Base-by-base conservation (phyloP, 2,113 vertebrate genomes). In the Paedocypris sp. region DNA sequence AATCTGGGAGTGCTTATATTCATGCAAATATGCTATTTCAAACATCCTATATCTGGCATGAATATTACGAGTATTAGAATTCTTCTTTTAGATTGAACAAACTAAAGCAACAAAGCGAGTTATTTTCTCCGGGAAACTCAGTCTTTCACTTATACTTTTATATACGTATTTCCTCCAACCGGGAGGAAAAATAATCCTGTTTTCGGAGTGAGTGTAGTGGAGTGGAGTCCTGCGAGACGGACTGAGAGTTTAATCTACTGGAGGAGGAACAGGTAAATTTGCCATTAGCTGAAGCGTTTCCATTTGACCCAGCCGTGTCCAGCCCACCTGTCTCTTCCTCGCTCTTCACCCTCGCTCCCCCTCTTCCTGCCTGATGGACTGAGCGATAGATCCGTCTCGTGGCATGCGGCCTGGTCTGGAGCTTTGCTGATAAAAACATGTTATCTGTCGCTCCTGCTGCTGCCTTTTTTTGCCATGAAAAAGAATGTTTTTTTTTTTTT, bases 211-310 rank as follows among this genome's bases (percentile, higher is more conserved):
- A 62, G 62, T 46, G 63, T 68, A 72, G 71, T 49, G 58, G 48
- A 46, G 67, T 72, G 68, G 49, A 67, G 68, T 64, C 61, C 72
- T 67, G 72, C 58, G 70, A 71, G 69, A 50, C 69, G 36, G 58
- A 69, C 70, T 75, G 73, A 74, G 73, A 71, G 68, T 80, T 77
- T 74, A 79, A 80, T 79, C 72, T 77, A 72, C 71, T 61, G 70
- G 29, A 26, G 70, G 68, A 72, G 73, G 46, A 60, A 70, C n/a
- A n/a, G n/a, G 72, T 60, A 67, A 76, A 76, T 76, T 72, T 53
- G 53, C 67, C 63, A 64, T 59, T 45, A 56, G 68, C 22, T 62
- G 15, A 64, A 75, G 69, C 64, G 32, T 38, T 68, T 66, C 39
- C 19, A 18, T 33, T 39, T 29, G 50, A 36, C 11, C 59, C 59